Evolutionary conservation across 2,888 invertebrate genomes (phyloP), one percentile per base, ranked within the genome.

Genomic region (Dascillus cervinus): DNA sequence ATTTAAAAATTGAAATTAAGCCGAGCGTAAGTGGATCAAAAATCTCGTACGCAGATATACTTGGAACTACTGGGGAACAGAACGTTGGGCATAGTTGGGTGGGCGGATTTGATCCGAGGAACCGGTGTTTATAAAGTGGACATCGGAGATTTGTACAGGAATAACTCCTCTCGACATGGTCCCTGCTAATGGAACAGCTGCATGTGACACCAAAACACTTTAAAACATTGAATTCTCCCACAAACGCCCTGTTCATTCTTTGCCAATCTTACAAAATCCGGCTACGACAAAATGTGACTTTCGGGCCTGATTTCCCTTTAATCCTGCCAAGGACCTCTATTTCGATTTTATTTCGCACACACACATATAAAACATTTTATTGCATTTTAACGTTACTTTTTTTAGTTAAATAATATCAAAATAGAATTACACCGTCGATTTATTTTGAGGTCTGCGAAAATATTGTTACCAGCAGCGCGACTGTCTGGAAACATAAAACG

Each of bases 181-280:
- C 26, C 21, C 17, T 29, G 29, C 28, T 42, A 34, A 40, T 38
- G 24, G 32, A 43, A 31, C 40, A 43, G 43, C 41, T 41, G 41
- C 39, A 36, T 11, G 28, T 23, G 17, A 28, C 36, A 32, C 29
- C 37, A 36, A 34, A 34, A 38, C 24, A 38, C 29, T 31, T 39
- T 26, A 21, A 25, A 32, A 17, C 27, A 11, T 22, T 22, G 28
- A 23, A 23, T 35, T 31, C 39, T 32, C 32, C 32, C 39, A 32
- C 32, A 13, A 25, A 26, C 26, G 22, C 29, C 5, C 14, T 29
- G 29, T 23, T 22, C 22, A 10, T n/a, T n/a, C n/a, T n/a, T 14
- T 14, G 29, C 29, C 29, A 29, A 15, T 23, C 29, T 23, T 21
- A 13, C 28, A 21, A 3, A 26, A 26, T 19, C 2, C 11, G n/a